Conservation (phyloP, 2,113 vertebrate genomes). For the Chaetodon trifascialis region DNA sequence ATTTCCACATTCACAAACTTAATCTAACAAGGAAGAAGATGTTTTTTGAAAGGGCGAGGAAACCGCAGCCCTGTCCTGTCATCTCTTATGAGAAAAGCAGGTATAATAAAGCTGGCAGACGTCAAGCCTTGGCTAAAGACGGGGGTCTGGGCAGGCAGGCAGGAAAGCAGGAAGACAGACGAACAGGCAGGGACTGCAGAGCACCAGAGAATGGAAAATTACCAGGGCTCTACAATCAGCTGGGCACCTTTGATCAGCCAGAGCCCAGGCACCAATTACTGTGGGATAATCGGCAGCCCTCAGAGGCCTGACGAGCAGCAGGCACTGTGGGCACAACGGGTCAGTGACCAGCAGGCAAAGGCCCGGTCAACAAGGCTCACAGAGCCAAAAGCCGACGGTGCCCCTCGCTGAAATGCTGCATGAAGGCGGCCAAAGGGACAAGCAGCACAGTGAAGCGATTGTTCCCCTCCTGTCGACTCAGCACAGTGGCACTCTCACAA, state of each 20-base stretch:
- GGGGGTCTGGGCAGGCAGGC: slow-evolving; percentile 9
- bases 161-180: slow-evolving; percentile 36
- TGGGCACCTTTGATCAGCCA: slow-evolving; percentile 72
- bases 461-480: slow-evolving; percentile 73
- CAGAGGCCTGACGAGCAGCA: slow-evolving; percentile 64
- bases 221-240: slow-evolving; percentile 69
- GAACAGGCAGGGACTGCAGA: slow-evolving; percentile 46
- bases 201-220: slow-evolving; percentile 70
- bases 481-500: slow-evolving; percentile 58
- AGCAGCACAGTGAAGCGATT: slow-evolving; percentile 74
- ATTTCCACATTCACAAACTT: background rate
- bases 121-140: slow-evolving; percentile 16
- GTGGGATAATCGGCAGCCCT: slow-evolving; percentile 61
- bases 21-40: slow-evolving; percentile 19
- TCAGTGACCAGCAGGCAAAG: slow-evolving; percentile 71
- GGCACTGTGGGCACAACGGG: slow-evolving; percentile 65
- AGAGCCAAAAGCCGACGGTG: slow-evolving; percentile 63
- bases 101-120: slow-evolving; percentile 35
- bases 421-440: slow-evolving; percentile 65
- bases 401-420: slow-evolving; percentile 63
- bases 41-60: background rate
- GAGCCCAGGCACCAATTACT: slow-evolving; percentile 73
- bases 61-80: slow-evolving; percentile 15
- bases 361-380: slow-evolving; percentile 58
- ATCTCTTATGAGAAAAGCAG: slow-evolving; percentile 41